Evolutionary conservation across 2,113 vertebrate genomes (phyloP), one percentile per base, ranked within the genome.

Genomic region (Pteronura brasiliensis): DNA sequence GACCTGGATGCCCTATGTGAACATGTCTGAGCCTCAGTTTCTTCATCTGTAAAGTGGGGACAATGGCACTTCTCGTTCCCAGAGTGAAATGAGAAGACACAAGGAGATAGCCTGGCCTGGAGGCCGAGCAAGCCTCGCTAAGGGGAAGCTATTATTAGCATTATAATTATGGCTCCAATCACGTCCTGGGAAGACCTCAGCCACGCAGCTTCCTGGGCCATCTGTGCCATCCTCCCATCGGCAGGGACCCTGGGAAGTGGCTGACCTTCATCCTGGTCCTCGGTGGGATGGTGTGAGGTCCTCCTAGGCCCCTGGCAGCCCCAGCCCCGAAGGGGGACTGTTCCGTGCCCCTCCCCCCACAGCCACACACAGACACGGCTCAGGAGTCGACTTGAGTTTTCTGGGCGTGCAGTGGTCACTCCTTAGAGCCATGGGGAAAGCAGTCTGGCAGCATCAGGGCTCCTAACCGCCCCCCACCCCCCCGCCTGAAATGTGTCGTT

Each of bases 51-150:
- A 39, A 67, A 81, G 61, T 17, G 74, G 44, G 74, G 77, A 15
- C 23, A 34, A 14, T 4, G 31, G 5, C 17, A 18, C 36, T 20
- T 83, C 23, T 59, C 21, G 14, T 31, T 25, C 1, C 0, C n/a
- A 57, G 90, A 55, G 61, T 72, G 27, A 55, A 91, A 36, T 11
- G 52, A 84, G 67, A 77, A 86, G 81, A 52, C 4, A 7, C 44
- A 82, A 94, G 36, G 82, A 65, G 36, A 27, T 7, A 7, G 69
- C 7, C 69, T 7, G 3, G 77, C 21, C 18, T 0, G 1, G 9
- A 13, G 57, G 25, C 23, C 3, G 3, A n/a, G 21, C 0, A 3
- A n/a, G 14, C 18, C 31, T 93, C 20, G 0, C 31, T 0, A 23
- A 23, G 4, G 13, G 72, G 67, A 15, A 63, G 69, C n/a, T 31